A percentile compares a stretch with the other conserved stretches of the same genome.
phyloP scores from a whole-genome alignment of 1,140 invertebrate species.

The Apis dorsata region DNA sequence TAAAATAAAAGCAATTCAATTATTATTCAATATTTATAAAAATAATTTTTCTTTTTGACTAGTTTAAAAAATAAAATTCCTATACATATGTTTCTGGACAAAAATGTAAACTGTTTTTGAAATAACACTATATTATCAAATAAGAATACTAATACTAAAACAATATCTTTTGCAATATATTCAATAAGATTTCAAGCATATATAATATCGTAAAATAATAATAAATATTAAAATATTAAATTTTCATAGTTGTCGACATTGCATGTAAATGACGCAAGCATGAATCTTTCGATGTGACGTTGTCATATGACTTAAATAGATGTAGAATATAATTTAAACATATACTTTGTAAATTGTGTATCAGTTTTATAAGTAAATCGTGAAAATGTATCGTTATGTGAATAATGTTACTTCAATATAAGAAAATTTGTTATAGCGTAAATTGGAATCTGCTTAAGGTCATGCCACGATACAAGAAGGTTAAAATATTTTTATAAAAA shows the following conservation, averaged over 20 bases:
- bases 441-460: conserved; percentile 3
- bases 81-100: background rate
- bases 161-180: background rate
- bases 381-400: background rate
- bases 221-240: background rate
- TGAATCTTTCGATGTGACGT: background rate
- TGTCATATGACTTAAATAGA: background rate
- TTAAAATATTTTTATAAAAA: conserved; percentile 10
- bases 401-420: background rate
- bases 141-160: background rate
- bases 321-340: background rate
- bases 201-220: background rate
- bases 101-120: background rate
- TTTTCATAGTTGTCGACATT: background rate
- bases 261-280: background rate
- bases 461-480: background rate
- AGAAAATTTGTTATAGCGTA: background rate
- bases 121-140: background rate
- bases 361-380: background rate
- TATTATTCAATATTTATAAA: background rate
- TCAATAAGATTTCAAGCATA: background rate
- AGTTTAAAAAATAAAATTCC: background rate
- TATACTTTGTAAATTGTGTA: background rate
- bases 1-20: background rate
- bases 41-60: background rate